These are phyloP conservation scores for Drosophila bifasciata DNA, from an alignment of 1,140 invertebrate genomes.

Conservation along the genomic window DNA sequence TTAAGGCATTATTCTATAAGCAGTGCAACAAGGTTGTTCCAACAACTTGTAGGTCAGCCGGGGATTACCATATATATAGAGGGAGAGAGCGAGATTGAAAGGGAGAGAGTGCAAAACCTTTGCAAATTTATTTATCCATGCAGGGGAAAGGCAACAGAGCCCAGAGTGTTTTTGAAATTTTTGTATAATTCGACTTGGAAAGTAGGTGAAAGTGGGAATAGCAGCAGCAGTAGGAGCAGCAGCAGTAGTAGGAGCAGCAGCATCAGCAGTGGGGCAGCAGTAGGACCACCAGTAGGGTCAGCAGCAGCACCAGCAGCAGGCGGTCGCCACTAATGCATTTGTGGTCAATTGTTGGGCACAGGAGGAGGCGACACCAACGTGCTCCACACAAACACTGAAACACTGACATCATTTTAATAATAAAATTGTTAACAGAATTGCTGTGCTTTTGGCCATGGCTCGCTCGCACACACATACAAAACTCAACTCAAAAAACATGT, in stretches of 20 bases:
- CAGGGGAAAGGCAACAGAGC: slow-evolving; percentile 19
- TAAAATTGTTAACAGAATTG: slow-evolving; percentile 83
- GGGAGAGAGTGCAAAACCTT: neutral
- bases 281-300: too few species aligned
- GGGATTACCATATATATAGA: slow-evolving; percentile 31
- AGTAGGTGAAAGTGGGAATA: slow-evolving; percentile 3
- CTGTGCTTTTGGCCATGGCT: slow-evolving; percentile 59
- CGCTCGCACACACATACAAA: slow-evolving; percentile 50
- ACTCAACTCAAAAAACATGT: slow-evolving; percentile 81
- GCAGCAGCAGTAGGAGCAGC: neutral
- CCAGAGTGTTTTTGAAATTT: slow-evolving; percentile 23
- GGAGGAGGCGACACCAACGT: slow-evolving; percentile 20
- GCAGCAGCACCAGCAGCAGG: neutral
- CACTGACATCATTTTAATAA: slow-evolving; percentile 73
- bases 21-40: slow-evolving; percentile 16
- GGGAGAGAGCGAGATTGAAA: neutral
- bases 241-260: slow-evolving; percentile 4
- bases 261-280: too few species aligned
- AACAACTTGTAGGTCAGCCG: slow-evolving; percentile 44
- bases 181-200: slow-evolving; percentile 41
- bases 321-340: slow-evolving; percentile 68
- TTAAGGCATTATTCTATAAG: slow-evolving; percentile 2
- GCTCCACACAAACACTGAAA: slow-evolving; percentile 24
- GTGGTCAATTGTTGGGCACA: slow-evolving; percentile 56
- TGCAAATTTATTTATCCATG: slow-evolving; percentile 43